Percentiles rank a stretch among this genome's conserved stretches.
Conservation (phyloP, 1,140 invertebrate species). For the Brachionus koreanus region DNA sequence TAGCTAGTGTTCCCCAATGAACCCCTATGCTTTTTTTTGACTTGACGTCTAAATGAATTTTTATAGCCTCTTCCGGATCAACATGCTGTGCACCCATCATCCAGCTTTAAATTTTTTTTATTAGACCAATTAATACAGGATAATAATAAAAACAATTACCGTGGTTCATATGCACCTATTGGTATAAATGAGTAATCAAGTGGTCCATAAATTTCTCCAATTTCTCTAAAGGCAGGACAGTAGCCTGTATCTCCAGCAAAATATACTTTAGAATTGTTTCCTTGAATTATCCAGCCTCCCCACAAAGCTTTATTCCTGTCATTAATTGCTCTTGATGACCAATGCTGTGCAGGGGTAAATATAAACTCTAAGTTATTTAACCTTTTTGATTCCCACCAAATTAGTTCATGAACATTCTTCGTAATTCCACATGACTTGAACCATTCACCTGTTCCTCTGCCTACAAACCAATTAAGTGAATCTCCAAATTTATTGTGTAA, state of each 20-base stretch:
- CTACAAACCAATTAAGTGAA: conserved; percentile 56
- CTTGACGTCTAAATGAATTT: conserved; percentile 59
- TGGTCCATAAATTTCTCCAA: conserved; percentile 59
- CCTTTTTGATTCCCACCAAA: conserved; percentile 59
- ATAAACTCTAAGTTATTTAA: conserved; percentile 53
- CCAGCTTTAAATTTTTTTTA: no score
- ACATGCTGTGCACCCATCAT: conserved; percentile 61
- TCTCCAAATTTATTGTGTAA: conserved; percentile 50
- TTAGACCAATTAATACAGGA: no score
- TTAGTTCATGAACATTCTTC: conserved; percentile 53
- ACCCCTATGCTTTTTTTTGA: conserved; percentile 51
- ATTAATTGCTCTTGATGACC: conserved; percentile 55
- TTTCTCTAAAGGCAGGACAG: conserved; percentile 58
- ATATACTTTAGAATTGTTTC: conserved; percentile 56
- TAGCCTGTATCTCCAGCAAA: conserved; percentile 62
- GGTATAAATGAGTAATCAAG: conserved; percentile 61
- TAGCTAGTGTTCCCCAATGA: conserved; percentile 56
- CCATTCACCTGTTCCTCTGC: conserved; percentile 59
- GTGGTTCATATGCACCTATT: conserved; percentile 61
- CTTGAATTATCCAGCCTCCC: conserved; percentile 60
- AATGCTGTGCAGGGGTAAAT: conserved; percentile 62
- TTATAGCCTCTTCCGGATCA: conserved; percentile 60
- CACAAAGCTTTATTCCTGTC: conserved; percentile 59
- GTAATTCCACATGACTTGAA: conserved; percentile 51
- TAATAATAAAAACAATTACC: no score